These are phyloP conservation scores for Rhimphoctona megacephalus DNA, from an alignment of 2,888 invertebrate species.

Conservation along the genomic window DNA sequence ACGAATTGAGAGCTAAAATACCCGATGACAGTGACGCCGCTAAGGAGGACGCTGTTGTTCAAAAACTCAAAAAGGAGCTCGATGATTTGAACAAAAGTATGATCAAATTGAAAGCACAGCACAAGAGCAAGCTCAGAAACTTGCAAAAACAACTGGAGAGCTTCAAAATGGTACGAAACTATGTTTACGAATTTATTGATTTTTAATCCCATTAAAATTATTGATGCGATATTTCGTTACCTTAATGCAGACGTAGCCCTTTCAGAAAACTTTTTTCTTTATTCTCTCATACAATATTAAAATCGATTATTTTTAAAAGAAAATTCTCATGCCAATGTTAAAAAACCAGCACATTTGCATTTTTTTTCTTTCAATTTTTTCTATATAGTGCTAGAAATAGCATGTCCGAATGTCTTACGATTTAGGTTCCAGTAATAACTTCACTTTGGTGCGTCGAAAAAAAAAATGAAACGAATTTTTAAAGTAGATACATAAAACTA, in stretches of 20 bases:
- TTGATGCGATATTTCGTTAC: neutral
- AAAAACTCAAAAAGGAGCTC: slow-evolving; percentile 89
- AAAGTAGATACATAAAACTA: too few species aligned
- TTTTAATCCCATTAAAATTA: neutral
- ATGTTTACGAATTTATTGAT: slow-evolving; percentile 32
- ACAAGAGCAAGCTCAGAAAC: slow-evolving; percentile 90
- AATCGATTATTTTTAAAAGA: neutral
- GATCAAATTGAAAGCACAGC: slow-evolving; percentile 91
- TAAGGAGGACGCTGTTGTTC: slow-evolving; percentile 81
- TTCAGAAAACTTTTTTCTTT: neutral
- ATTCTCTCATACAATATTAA: neutral
- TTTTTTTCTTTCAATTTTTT: too few species aligned
- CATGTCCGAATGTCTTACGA: too few species aligned
- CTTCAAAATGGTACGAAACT: slow-evolving; percentile 82
- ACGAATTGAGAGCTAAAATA: slow-evolving; percentile 71
- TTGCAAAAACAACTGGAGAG: slow-evolving; percentile 89
- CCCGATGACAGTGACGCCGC: slow-evolving; percentile 71
- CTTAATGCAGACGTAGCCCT: neutral
- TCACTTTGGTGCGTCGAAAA: too few species aligned
- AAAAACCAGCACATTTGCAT: too few species aligned
- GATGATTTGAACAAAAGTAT: slow-evolving; percentile 91
- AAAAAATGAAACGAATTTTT: too few species aligned
- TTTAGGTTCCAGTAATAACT: too few species aligned
- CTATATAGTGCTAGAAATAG: too few species aligned
- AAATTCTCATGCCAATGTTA: too few species aligned